These are phyloP conservation scores for Drosophila diplacantha DNA, from an alignment of 2,888 invertebrate species.

Conservation along the genomic window DNA sequence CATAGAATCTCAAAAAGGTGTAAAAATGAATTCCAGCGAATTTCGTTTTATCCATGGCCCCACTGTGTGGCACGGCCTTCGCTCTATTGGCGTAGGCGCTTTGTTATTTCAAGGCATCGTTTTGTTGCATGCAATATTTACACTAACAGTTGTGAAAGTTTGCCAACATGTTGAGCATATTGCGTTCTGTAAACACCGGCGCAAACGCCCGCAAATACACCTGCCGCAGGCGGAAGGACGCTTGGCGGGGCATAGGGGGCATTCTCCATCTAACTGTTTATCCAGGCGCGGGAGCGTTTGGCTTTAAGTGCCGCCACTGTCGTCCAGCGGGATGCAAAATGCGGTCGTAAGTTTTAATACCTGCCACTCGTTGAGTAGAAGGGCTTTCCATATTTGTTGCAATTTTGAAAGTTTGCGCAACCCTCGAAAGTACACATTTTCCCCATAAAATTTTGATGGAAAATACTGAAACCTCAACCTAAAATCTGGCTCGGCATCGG, in stretches of 20 bases:
- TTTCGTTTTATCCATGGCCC: too few species aligned
- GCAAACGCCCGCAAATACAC: slow-evolving; percentile 25
- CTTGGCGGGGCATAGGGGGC: slow-evolving; percentile 1
- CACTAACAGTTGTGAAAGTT: slow-evolving; percentile 54
- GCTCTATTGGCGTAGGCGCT: slow-evolving; percentile 23
- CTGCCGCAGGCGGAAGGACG: slow-evolving; percentile 16
- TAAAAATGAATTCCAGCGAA: not conserved
- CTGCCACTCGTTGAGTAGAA: not conserved
- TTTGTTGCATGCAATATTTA: slow-evolving; percentile 51
- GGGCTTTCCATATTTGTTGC: slow-evolving; percentile 2
- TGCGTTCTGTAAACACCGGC: slow-evolving; percentile 42
- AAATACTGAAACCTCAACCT: not conserved
- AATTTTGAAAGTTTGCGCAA: not conserved
- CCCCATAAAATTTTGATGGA: not conserved
- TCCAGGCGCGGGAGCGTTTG: slow-evolving; percentile 36
- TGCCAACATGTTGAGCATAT: slow-evolving; percentile 65
- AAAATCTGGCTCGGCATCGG: not conserved
- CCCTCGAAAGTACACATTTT: not conserved
- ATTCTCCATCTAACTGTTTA: slow-evolving; percentile 41
- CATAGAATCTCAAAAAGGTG: too few species aligned
- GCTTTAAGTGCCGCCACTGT: slow-evolving; percentile 15
- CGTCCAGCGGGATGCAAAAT: slow-evolving; percentile 27
- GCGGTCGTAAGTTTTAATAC: slow-evolving; percentile 9
- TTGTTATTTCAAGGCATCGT: slow-evolving; percentile 50
- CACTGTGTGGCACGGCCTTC: slow-evolving; percentile 7